A percentile compares a stretch with the other conserved stretches of the same genome.
phyloP scores from a whole-genome alignment of 2,113 vertebrate genomes.

The Oreochromis niloticus region DNA sequence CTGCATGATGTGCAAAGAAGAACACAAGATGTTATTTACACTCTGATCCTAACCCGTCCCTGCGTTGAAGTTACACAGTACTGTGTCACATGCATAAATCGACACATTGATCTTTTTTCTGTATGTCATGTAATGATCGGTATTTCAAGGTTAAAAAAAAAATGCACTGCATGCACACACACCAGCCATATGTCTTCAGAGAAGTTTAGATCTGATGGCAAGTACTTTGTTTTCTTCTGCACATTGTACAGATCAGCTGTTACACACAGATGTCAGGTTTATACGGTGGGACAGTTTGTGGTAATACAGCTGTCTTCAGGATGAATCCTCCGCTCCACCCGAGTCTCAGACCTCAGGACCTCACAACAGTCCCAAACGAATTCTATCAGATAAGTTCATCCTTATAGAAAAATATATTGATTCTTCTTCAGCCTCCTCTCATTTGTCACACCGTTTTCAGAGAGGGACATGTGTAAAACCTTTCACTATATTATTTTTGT shows the following conservation, averaged over 20 bases:
- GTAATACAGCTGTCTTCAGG: neutral
- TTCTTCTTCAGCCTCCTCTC: neutral
- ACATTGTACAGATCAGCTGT: neutral
- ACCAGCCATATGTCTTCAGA: neutral
- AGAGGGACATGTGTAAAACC: neutral
- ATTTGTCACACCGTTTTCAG: accelerated
- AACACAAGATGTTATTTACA: neutral
- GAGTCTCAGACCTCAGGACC: neutral
- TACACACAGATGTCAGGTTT: neutral
- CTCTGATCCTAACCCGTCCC: neutral
- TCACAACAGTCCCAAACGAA: accelerated
- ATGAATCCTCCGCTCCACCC: neutral
- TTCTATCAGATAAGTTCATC: neutral
- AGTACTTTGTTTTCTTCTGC: neutral
- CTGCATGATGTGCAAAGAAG: neutral
- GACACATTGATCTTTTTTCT: neutral
- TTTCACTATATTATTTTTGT: neutral
- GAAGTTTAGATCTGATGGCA: accelerated
- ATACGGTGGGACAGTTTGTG: neutral
- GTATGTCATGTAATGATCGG: neutral
- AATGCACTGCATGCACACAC: neutral
- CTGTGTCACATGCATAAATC: neutral
- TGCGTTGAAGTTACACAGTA: neutral
- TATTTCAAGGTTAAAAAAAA: neutral
- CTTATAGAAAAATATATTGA: neutral